Conservation (phyloP, 2,113 vertebrate genomes). For the Anhinga rufa region DNA sequence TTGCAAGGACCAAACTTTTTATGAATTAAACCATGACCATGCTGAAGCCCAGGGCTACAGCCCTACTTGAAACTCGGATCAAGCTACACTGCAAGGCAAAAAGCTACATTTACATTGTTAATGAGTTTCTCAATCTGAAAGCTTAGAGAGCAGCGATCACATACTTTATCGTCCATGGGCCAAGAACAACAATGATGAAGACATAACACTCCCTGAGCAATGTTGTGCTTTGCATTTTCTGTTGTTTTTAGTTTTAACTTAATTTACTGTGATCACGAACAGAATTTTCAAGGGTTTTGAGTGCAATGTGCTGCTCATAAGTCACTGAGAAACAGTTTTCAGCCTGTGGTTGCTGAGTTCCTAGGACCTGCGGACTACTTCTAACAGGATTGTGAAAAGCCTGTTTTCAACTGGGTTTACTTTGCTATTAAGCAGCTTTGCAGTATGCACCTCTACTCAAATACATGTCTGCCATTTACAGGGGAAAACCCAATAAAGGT, state of each 20-base stretch:
- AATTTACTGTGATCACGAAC: not conserved
- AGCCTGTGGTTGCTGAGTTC: not conserved
- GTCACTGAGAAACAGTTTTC: not conserved
- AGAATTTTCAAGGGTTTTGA: not conserved
- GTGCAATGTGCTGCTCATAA: not conserved
- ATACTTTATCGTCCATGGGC: not conserved
- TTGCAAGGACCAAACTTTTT: not conserved
- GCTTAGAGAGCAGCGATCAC: not conserved
- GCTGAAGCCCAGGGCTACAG: not conserved
- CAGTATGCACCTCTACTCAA: not conserved
- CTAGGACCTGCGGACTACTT: not conserved
- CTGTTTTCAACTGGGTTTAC: not conserved
- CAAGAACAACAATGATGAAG: not conserved
- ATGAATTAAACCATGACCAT: not conserved
- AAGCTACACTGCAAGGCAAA: not conserved
- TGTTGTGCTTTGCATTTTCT: not conserved
- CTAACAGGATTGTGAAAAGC: not conserved
- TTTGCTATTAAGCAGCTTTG: not conserved
- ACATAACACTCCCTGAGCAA: not conserved
- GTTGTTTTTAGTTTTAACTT: not conserved
- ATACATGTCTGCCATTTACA: not conserved
- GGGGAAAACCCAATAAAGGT: not conserved
- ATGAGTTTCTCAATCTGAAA: slow-evolving; percentile 6
- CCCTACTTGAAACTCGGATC: not conserved
- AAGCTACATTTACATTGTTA: not conserved